A percentile compares a stretch with the other conserved stretches of the same genome.
These are phyloP conservation scores for Meleagris gallopavo DNA, from an alignment of 2,113 vertebrate genomes.

Conservation along the genomic window DNA sequence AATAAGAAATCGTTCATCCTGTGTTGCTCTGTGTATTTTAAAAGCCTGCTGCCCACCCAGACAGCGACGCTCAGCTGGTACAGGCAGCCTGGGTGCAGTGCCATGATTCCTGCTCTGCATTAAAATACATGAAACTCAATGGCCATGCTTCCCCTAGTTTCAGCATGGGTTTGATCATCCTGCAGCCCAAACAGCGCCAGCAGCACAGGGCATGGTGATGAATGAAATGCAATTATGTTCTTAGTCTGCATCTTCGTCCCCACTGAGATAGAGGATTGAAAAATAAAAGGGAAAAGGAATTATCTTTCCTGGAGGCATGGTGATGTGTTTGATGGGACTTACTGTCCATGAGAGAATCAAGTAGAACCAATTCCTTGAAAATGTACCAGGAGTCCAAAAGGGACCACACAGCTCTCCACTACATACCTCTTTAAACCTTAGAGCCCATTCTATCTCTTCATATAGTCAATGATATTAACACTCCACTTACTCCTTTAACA, in stretches of 20 bases:
- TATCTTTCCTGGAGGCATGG: rapidly evolving
- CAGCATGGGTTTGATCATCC: rapidly evolving
- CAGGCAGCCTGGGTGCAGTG: not conserved
- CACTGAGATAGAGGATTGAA: not conserved
- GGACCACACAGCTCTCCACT: not conserved
- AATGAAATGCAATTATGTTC: not conserved
- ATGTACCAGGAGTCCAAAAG: not conserved
- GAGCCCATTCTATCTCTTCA: not conserved
- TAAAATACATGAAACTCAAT: not conserved
- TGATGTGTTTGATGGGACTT: not conserved
- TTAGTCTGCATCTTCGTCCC: not conserved
- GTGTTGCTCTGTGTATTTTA: not conserved
- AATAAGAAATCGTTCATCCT: not conserved
- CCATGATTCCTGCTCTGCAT: not conserved
- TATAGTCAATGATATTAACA: not conserved
- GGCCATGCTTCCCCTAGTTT: not conserved
- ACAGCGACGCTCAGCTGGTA: not conserved
- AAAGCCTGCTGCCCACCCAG: not conserved
- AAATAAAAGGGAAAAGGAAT: not conserved
- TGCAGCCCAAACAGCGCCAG: rapidly evolving
- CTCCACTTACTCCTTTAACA: not conserved
- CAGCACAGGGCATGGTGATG: rapidly evolving
- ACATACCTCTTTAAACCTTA: not conserved
- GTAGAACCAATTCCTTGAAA: not conserved
- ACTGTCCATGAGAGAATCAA: not conserved